phyloP scores from a whole-genome alignment of 2,888 invertebrate species.

The Subacronicta megacephala region DNA sequence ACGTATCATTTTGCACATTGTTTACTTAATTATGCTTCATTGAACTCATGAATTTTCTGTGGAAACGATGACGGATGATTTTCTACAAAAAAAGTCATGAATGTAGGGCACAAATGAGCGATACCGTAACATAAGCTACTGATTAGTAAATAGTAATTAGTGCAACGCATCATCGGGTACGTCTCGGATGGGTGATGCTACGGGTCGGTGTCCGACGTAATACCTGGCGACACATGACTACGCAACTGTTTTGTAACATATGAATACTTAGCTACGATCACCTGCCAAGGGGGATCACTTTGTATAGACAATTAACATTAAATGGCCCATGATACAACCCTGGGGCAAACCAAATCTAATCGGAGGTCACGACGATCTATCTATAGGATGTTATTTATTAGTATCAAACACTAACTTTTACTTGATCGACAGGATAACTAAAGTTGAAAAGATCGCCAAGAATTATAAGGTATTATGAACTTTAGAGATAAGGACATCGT shows the following conservation, averaged over 20 bases:
- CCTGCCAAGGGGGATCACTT: neutral
- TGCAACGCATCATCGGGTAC: slow-evolving; percentile 42
- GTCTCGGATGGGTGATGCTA: slow-evolving; percentile 24
- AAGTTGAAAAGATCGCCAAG: neutral
- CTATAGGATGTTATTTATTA: neutral
- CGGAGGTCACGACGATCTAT: neutral
- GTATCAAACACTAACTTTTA: neutral
- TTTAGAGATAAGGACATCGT: slow-evolving; percentile 3
- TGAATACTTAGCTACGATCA: slow-evolving; percentile 18
- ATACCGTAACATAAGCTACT: slow-evolving; percentile 52
- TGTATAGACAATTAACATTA: no score
- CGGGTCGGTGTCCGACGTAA: slow-evolving; percentile 19
- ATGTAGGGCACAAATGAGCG: slow-evolving; percentile 39
- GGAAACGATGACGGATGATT: slow-evolving; percentile 31
- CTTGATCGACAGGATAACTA: neutral
- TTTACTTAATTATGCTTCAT: slow-evolving; percentile 41
- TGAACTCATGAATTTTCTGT: slow-evolving; percentile 35
- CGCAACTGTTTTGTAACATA: slow-evolving; percentile 26
- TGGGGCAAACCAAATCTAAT: neutral
- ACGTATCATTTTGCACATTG: slow-evolving; percentile 24
- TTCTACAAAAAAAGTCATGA: slow-evolving; percentile 34
- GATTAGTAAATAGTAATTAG: slow-evolving; percentile 53
- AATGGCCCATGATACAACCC: neutral
- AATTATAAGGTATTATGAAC: neutral
- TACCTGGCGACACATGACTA: slow-evolving; percentile 25